A percentile compares a stretch with the other conserved stretches of the same genome.
Conservation (phyloP, 30 jellyfish, hydroid and myxozoan genomes). For the Chironex yamaguchii region DNA sequence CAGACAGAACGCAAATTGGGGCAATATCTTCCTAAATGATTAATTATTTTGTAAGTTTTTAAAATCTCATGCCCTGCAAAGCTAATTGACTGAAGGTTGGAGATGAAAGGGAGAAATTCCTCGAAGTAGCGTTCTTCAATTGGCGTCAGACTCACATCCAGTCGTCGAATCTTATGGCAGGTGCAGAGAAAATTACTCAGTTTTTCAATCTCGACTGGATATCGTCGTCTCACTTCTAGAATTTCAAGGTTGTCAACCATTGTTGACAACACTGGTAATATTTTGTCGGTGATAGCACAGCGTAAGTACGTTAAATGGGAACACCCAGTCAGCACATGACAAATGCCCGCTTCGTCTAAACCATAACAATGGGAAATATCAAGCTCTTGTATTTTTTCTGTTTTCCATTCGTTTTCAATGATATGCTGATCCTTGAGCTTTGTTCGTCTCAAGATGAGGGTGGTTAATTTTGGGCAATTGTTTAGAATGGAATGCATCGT, state of each 20-base stretch:
- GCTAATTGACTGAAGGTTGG: conserved; percentile 6
- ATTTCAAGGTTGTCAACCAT: conserved; percentile 12
- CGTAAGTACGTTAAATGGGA: conserved; percentile 38
- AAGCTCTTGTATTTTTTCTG: conserved; percentile 24
- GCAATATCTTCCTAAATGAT: conserved; percentile 12
- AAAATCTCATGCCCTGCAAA: conserved; percentile 57
- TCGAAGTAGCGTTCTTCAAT: conserved; percentile 38
- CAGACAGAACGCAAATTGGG: conserved; percentile 3
- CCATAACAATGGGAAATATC: conserved; percentile 66
- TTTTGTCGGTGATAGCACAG: conserved; percentile 57
- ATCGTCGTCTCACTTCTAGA: conserved; percentile 44
- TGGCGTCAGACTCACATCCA: conserved; percentile 55
- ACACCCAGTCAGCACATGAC: background rate
- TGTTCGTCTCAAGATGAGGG: conserved; percentile 44
- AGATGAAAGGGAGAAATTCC: conserved; percentile 27
- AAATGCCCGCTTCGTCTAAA: conserved; percentile 51
- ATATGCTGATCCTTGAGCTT: conserved; percentile 28
- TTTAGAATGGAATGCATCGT: background rate
- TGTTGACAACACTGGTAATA: conserved; percentile 2
- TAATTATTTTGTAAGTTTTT: conserved; percentile 21
- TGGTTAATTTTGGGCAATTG: conserved; percentile 25
- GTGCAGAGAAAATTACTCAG: background rate
- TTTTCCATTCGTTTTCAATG: conserved; percentile 1
- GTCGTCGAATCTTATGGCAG: conserved; percentile 7
- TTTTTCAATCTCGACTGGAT: conserved; percentile 17